phyloP scores from a whole-genome alignment of 2,888 invertebrate species.

The Trachelus tabidus region DNA sequence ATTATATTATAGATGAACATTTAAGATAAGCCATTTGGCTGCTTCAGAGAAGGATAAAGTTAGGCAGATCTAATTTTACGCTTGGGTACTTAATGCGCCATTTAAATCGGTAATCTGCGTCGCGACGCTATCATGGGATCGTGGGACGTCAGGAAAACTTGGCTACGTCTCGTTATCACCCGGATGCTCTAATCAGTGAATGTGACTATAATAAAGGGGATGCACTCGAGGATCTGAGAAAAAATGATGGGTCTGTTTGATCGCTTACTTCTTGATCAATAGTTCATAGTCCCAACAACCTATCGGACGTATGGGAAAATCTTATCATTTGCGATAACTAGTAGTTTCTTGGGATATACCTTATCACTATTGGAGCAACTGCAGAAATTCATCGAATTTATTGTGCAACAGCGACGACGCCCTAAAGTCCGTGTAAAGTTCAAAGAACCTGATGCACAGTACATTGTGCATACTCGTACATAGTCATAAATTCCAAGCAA shows the following conservation, averaged over 20 bases:
- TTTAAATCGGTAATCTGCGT: neutral
- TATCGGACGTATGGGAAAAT: neutral
- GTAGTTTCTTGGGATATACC: neutral
- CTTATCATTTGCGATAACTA: slow-evolving; percentile 4
- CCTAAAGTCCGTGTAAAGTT: neutral
- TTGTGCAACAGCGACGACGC: neutral
- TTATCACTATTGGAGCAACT: neutral
- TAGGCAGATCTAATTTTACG: neutral
- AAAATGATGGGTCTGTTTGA: neutral
- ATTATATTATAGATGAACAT: neutral
- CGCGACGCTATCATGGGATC: neutral
- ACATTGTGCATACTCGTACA: neutral
- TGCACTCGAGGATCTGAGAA: slow-evolving; percentile 4
- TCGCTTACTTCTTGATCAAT: neutral
- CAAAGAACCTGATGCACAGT: neutral
- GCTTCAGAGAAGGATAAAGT: neutral
- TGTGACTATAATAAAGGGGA: neutral
- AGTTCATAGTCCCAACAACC: neutral
- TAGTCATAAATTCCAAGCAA: neutral
- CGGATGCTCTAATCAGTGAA: neutral
- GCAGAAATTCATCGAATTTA: neutral
- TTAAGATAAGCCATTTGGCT: neutral
- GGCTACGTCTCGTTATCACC: neutral
- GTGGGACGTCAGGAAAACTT: neutral
- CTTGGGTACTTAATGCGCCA: neutral